Evolutionary conservation across 2,797 vertebrate species (phyloP).

Genomic region (Lemur catta): DNA sequence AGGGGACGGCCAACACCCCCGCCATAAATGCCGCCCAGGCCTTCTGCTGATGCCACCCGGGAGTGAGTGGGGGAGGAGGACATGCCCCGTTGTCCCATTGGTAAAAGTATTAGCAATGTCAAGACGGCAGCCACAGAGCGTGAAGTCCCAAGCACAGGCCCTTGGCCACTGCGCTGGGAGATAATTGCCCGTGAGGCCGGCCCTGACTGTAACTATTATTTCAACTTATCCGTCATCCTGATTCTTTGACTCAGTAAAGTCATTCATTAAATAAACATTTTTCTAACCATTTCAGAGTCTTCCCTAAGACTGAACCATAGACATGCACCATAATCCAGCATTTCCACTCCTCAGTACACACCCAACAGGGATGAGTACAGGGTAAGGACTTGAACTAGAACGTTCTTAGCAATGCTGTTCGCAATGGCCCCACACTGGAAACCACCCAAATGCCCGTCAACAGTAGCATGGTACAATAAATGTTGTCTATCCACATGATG

Average conservation of each 20-base stretch:
- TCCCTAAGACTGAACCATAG: not conserved
- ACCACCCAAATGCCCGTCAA: not conserved
- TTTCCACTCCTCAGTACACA: rapidly evolving
- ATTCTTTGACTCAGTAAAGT: not conserved
- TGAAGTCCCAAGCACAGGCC: not conserved
- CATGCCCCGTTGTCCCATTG: rapidly evolving
- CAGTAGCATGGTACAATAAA: not conserved
- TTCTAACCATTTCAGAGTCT: not conserved
- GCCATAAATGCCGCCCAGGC: not conserved
- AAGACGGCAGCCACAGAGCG: not conserved
- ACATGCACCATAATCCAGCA: not conserved
- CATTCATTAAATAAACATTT: not conserved
- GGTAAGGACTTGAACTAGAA: not conserved
- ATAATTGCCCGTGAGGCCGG: not conserved
- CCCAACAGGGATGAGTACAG: too few relatives aligned
- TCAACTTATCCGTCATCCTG: not conserved
- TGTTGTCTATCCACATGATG: rapidly evolving
- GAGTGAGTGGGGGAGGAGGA: not conserved
- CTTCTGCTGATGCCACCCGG: not conserved
- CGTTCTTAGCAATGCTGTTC: not conserved
- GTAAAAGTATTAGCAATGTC: not conserved
- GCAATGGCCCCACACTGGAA: not conserved
- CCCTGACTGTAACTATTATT: not conserved
- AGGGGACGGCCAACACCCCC: not conserved
- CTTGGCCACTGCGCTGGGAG: not conserved